These are phyloP conservation scores for Proteles cristata DNA, from an alignment of 2,113 vertebrate species.

Conservation along the genomic window DNA sequence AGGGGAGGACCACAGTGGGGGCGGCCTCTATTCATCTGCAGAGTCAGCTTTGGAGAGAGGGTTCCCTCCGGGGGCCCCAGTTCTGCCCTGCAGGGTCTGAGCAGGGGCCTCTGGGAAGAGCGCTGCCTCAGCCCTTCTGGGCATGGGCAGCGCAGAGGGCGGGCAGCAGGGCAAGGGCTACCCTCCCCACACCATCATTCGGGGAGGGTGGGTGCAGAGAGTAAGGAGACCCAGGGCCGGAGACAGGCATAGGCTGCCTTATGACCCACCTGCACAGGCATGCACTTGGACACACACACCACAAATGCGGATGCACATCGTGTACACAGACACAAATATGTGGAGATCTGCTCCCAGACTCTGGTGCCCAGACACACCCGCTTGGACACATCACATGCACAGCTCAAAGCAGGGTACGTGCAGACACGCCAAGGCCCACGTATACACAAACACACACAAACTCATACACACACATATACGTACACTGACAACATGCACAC, in stretches of 20 bases:
- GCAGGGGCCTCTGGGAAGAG: not conserved
- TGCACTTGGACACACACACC: not conserved
- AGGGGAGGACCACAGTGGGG: not conserved
- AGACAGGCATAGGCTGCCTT: not conserved
- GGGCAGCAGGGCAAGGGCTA: not conserved
- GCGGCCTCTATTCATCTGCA: fast-evolving
- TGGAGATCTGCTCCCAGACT: not conserved
- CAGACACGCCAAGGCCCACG: not conserved
- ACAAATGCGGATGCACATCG: not conserved
- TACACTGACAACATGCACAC: fast-evolving
- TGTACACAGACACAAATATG: not conserved
- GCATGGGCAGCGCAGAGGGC: not conserved
- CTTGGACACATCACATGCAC: not conserved
- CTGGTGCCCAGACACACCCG: not conserved
- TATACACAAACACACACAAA: not conserved
- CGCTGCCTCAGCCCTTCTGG: not conserved
- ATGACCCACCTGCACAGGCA: not conserved
- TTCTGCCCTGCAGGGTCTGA: not conserved
- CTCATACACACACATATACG: not conserved
- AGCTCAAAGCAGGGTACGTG: not conserved
- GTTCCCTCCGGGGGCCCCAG: not conserved
- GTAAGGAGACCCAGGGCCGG: not conserved
- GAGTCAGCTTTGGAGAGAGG: not conserved
- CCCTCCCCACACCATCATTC: too few relatives aligned
- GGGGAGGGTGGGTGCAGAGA: not conserved